Evolutionary conservation across 1,140 invertebrate species (phyloP), one percentile per base, ranked within the genome.

Genomic region (Agrilus planipennis): DNA sequence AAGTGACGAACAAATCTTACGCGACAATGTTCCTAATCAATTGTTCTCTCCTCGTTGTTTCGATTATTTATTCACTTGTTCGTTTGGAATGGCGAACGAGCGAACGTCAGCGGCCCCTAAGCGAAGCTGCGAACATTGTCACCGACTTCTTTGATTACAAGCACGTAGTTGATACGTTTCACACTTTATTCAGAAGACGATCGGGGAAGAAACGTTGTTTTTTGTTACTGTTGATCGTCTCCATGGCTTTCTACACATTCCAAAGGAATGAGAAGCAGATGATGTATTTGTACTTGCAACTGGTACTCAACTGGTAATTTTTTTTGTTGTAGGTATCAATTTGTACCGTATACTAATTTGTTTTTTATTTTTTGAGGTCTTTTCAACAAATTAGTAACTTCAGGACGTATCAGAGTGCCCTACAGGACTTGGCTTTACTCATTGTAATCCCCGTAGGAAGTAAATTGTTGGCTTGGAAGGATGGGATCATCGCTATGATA

Each of bases 231-330:
- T 50, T 84, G 1, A 63, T 85, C 2, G 44, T 78, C 6, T 70
- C 75, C 4, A 84, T 84, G 79, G 71, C 70, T 1, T 62, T 84
- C 9, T 86, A 85, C 50, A 80, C 79, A 28, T 84, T 85, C 46
- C 82, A 85, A 61, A 70, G 82, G 54, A 81, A 85, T 51, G 83
- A 86, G 51, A 76, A 72, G 38, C 67, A 64, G 4, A 76, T 78
- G 53, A 68, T 73, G 31, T 84, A 74, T 49, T 49, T 83, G 11
- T 85, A 83, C 38, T 77, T 77, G 0, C 64, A 71, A 25, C 57
- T 70, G 16, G 69, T 75, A 17, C 83, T 84, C 50, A 56, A 74
- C 20, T 86, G 82, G 82, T n/a, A n/a, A n/a, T n/a, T n/a, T n/a
- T n/a, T n/a, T n/a, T n/a, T n/a, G n/a, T 62, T 69, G 28, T 65